Evolutionary conservation across 2,113 vertebrate species (phyloP), one percentile per base, ranked within the genome.

Genomic region (Heterocephalus glaber): DNA sequence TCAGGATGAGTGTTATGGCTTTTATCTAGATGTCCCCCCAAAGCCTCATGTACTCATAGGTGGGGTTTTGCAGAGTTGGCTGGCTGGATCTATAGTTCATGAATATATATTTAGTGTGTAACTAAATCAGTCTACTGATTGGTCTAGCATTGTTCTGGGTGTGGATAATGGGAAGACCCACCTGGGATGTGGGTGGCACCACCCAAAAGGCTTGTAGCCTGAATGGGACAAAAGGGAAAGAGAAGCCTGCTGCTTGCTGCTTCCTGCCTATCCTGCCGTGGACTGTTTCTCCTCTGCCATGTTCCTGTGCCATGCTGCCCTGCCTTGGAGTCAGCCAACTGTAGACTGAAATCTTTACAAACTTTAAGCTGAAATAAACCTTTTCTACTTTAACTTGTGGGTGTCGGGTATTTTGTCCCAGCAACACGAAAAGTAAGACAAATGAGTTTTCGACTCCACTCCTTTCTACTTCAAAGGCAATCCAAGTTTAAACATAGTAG

Each of bases 401-500:
- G 74, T 77, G 26, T 17, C 49, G 26, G 28, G 44, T 49, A 77
- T 1, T 49, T 49, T 49, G 44, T 49, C 74, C 28, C 44, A 77
- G 44, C 13, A 49, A 49, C 14, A 47, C 49, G 74, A 77, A 77
- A 76, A 76, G 41, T 76, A 76, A 76, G 41, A 76, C 24, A 47
- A 30, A 30, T 30, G 44, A 17, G 72, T 30, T 47, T 76, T 76
- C 41, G 47, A 5, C 44, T 76, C 44, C 44, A 14, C 72, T 47
- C 2, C 99, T 98, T 99, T 99, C 97, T 99, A 99, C 97, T 99
- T 99, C 98, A 99, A 96, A 81, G 99, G 99, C 94, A 99, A 99
- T 97, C 99, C 99, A 98, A 99, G 98, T 98, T 99, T 99, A 99
- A 99, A 99, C 98, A 99, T 99, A 13, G 99, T 99, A 98, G 99